Base-by-base conservation (phyloP, 2,113 vertebrate species). In the Lasiurus borealis region DNA sequence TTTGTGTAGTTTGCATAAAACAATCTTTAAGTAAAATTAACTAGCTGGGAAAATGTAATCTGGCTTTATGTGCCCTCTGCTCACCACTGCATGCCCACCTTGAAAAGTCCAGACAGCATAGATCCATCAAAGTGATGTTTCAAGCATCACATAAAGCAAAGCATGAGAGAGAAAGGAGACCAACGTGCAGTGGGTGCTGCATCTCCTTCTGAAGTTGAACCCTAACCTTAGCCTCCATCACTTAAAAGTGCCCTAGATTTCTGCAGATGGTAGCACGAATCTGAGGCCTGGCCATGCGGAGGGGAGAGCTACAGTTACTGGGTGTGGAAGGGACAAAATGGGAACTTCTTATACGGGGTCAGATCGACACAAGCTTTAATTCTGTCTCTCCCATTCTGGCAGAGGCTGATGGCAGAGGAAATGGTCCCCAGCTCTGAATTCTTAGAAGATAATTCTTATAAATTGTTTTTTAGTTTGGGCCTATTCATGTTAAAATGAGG, bases 1-100 rank as follows among this genome's bases (percentile, higher is more conserved):
- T 66, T 40, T 90, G 12, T 75, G 62, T 76, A 40, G 76, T 82
- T 48, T 90, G 11, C 36, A 78, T 84, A 73, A 68, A 52, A 86
- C 15, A 88, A n/a, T 73, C 84, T 85, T 91, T 78, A 84, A 78
- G 78, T 85, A 59, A 62, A 92, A 85, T 69, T 52, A 18, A 64
- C n/a, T 25, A 31, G 48, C 36, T 75, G 68, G 50, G 73, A 85
- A 86, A n/a, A 71, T 54, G 29, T 4, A 11, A 15, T 3, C 21
- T 34, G 29, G 21, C 25, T 57, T 6, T 18, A 48, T 6, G 1
- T 29, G 16, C 25, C 7, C 21, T 78, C 78, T 87, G 36, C 14
- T 19, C 54, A 75, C 27, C 31, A 36, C 36, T 40, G n/a, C 84
- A 57, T 3, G 44, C 14, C 21, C 40, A 36, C 3, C 31, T 73